A percentile compares a stretch with the other conserved stretches of the same genome.
phyloP scores from a whole-genome alignment of 2,113 vertebrate genomes.

The Catharus fuscescens region DNA sequence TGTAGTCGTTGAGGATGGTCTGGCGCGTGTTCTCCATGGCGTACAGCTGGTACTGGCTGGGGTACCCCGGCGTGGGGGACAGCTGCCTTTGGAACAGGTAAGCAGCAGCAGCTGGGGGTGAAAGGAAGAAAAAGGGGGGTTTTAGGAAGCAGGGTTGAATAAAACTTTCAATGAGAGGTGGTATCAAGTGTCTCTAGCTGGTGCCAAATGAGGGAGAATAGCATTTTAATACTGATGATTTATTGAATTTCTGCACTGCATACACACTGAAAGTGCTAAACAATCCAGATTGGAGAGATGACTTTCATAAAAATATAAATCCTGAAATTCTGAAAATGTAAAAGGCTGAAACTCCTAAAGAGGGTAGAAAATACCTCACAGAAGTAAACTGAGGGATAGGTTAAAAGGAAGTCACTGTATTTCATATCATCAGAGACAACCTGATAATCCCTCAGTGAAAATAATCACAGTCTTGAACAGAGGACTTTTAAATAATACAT shows the following conservation, averaged over 20 bases:
- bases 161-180: background rate
- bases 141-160: background rate
- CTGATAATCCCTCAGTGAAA: background rate
- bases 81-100: constrained; percentile 96
- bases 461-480: background rate
- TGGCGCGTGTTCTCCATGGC: constrained; percentile 98
- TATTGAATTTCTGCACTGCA: background rate
- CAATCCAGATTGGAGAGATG: background rate
- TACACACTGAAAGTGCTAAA: background rate
- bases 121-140: background rate
- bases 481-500: background rate
- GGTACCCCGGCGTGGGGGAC: constrained; percentile 91
- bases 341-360: background rate
- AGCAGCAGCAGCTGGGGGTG: constrained; percentile 74
- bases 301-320: background rate
- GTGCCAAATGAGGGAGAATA: background rate
- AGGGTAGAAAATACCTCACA: background rate
- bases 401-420: background rate
- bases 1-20: constrained; percentile 98
- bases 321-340: background rate
- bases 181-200: background rate
- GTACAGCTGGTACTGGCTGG: constrained; percentile 96
- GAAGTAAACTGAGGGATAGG: background rate
- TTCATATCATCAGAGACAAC: background rate
- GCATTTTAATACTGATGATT: background rate